These are phyloP conservation scores for Synanthedon tipuliformis DNA, from an alignment of 2,888 invertebrate genomes.

Conservation along the genomic window DNA sequence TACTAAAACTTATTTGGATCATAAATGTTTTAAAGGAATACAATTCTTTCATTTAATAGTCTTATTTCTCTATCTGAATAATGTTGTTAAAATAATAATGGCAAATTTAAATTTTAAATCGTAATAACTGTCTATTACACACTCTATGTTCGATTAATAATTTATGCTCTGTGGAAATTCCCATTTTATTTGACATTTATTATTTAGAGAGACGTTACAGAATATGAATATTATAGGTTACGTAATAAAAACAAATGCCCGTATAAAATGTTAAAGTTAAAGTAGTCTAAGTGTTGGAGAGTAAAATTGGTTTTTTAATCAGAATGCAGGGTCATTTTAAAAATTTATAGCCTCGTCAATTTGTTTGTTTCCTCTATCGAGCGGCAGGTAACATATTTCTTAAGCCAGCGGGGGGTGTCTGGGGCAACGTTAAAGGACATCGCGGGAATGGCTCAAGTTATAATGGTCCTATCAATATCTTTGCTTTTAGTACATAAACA, in stretches of 20 bases:
- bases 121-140: neutral
- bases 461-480: conserved; percentile 3
- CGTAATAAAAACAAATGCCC: conserved; percentile 5
- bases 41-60: no score
- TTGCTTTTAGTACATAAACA: no score
- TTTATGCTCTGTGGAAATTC: neutral
- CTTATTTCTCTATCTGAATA: no score
- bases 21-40: no score
- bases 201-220: conserved; percentile 6
- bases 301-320: conserved; percentile 58
- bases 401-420: conserved; percentile 53
- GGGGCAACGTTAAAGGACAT: conserved; percentile 30
- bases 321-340: conserved; percentile 45
- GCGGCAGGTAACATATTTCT: conserved; percentile 57
- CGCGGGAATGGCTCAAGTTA: conserved; percentile 23
- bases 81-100: neutral
- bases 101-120: neutral
- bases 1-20: no score
- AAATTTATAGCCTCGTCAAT: conserved; percentile 55
- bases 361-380: conserved; percentile 50
- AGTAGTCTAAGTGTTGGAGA: conserved; percentile 8
- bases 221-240: conserved; percentile 5
- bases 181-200: conserved; percentile 4
- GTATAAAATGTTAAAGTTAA: neutral
- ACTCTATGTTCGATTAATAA: neutral